A percentile compares a stretch with the other conserved stretches of the same genome.
phyloP scores from a whole-genome alignment of 2,113 vertebrate genomes.

The Pterocles burchelli region DNA sequence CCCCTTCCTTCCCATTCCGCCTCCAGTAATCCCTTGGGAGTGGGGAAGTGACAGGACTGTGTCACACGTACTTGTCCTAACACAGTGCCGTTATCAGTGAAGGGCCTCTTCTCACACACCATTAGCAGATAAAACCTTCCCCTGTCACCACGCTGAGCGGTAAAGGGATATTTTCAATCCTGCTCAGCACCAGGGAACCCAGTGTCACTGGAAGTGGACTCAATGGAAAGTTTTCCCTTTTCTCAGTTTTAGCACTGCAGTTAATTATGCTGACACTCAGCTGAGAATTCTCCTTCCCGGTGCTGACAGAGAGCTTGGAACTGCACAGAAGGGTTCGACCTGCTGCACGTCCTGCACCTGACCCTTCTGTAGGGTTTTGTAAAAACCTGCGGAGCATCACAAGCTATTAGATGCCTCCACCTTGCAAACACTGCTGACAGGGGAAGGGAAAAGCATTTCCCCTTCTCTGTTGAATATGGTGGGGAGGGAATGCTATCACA shows the following conservation, averaged over 20 bases:
- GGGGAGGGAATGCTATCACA: background rate
- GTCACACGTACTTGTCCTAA: background rate
- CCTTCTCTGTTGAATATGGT: background rate
- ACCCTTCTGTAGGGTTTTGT: background rate
- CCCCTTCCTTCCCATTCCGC: background rate
- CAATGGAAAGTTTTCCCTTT: background rate
- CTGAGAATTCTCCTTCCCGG: background rate
- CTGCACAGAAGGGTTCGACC: background rate
- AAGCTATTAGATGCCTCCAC: background rate
- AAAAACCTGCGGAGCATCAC: background rate
- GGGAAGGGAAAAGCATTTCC: background rate
- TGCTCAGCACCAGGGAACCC: background rate
- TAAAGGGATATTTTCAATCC: background rate
- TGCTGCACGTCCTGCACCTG: background rate
- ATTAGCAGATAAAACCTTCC: background rate
- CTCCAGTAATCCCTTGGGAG: background rate
- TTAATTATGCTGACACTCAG: background rate
- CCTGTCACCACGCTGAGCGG: background rate
- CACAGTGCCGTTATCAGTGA: background rate
- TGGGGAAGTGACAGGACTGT: background rate
- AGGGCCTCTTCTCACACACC: background rate
- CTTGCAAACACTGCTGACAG: background rate
- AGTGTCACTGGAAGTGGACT: background rate
- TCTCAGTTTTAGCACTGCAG: background rate
- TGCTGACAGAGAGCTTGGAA: background rate